Evolutionary conservation across 2,113 vertebrate species (phyloP), one percentile per base, ranked within the genome.

Genomic region (Burhinus bistriatus): DNA sequence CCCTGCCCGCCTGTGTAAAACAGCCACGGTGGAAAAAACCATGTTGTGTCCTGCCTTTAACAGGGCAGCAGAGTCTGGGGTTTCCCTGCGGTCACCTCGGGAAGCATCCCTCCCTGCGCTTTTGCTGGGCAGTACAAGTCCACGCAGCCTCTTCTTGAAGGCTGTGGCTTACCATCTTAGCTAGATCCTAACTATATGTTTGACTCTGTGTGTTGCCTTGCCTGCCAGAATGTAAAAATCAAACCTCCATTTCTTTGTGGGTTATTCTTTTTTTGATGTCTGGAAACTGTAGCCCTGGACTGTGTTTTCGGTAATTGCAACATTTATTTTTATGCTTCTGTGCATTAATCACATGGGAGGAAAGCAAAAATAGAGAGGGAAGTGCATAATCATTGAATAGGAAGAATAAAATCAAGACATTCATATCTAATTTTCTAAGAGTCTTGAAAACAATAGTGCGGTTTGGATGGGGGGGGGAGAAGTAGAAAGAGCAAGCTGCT

Each of bases 241-340:
- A 94, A 87, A 32, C 66, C 40, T 72, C 34, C 3, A 3, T 77
- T 90, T 92, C 72, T 92, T 66, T 89, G 80, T 58, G 93, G 94
- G 29, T 55, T 92, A 27, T 62, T 84, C 65, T 69, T 44, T 22
- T 82, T 96, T 76, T 91, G 15, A 86, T 90, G 58, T 93, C 59
- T 82, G 83, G 68, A 75, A 94, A 81, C 76, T 23, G 20, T 64
- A 94, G 30, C 47, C 29, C 52, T 79, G 49, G 78, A 84, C 42
- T 47, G 61, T 1, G 0, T 83, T 93, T 94, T 91, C 81, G 70
- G 94, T 95, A 94, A 93, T 27, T 83, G 91, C 57, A 94, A 80
- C 61, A 91, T 59, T 83, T 89, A 38, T 89, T 97, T 95, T 92
- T 91, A 45, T 91, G 77, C 49, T 87, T 61, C 65, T 79, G 23